Percentiles rank a stretch among this genome's conserved stretches.
Evolutionary conservation across 2,113 vertebrate species (phyloP).

Genomic region (Lepus americanus): DNA sequence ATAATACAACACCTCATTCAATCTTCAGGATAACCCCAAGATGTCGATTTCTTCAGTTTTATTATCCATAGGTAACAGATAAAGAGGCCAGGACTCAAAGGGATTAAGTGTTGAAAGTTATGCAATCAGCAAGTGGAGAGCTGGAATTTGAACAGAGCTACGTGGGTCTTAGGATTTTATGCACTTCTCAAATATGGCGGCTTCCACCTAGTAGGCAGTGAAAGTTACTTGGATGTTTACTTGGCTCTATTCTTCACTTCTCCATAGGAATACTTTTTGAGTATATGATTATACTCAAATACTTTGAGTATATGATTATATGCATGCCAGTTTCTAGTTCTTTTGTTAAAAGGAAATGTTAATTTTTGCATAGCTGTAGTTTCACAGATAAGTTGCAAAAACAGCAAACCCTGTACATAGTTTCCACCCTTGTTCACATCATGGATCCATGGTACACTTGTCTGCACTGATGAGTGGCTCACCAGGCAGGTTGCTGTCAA

Average conservation of each 20-base stretch:
- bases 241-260: neutral
- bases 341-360: neutral
- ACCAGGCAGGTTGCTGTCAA: neutral
- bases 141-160: conserved; percentile 40
- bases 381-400: neutral
- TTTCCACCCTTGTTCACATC: neutral
- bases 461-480: neutral
- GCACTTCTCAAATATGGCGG: neutral
- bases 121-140: neutral
- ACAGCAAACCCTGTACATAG: neutral
- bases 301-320: neutral
- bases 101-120: neutral
- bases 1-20: neutral
- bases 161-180: neutral
- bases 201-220: neutral
- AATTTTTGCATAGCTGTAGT: neutral
- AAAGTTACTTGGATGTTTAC: neutral
- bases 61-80: neutral
- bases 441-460: neutral
- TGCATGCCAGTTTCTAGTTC: neutral
- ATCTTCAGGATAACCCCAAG: neutral
- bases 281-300: too few relatives aligned
- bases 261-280: conserved; percentile 25
- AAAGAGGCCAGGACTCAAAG: neutral
- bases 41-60: neutral